These are phyloP conservation scores for Apoda limacodes DNA, from an alignment of 2,888 invertebrate genomes.

Conservation along the genomic window DNA sequence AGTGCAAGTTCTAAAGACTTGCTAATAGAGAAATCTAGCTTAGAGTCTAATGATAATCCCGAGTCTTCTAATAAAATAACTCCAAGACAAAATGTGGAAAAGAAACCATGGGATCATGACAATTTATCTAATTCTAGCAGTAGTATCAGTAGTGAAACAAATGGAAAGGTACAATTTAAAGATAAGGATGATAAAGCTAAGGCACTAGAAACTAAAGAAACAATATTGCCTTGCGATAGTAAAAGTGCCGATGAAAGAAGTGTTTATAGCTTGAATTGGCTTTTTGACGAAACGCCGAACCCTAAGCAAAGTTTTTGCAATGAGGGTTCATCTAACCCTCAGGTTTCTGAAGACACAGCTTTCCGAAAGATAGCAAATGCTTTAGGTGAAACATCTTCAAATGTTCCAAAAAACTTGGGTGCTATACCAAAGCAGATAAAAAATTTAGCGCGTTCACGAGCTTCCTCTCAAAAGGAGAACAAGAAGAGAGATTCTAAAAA, in stretches of 20 bases:
- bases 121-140: conserved; percentile 69
- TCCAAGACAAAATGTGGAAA: conserved; percentile 34
- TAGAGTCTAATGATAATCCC: conserved; percentile 60
- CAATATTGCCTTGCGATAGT: conserved; percentile 42
- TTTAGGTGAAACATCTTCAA: conserved; percentile 56
- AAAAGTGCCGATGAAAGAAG: conserved; percentile 57
- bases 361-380: conserved; percentile 45
- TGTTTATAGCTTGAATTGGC: conserved; percentile 60
- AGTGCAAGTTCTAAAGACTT: conserved; percentile 80
- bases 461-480: conserved; percentile 71
- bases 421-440: conserved; percentile 78
- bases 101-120: conserved; percentile 63
- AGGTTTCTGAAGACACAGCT: conserved; percentile 34
- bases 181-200: conserved; percentile 29
- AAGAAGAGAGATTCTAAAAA: conserved; percentile 61
- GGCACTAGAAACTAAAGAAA: conserved; percentile 43
- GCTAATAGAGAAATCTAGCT: conserved; percentile 69
- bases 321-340: conserved; percentile 29
- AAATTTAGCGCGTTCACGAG: conserved; percentile 64
- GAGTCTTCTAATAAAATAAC: conserved; percentile 36
- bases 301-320: conserved; percentile 26
- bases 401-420: conserved; percentile 74
- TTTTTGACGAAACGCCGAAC: conserved; percentile 50
- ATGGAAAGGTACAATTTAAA: conserved; percentile 32
- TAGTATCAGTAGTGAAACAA: conserved; percentile 66